A percentile compares a stretch with the other conserved stretches of the same genome.
phyloP scores from a whole-genome alignment of 1,140 invertebrate species.

The Cydia pomonella region DNA sequence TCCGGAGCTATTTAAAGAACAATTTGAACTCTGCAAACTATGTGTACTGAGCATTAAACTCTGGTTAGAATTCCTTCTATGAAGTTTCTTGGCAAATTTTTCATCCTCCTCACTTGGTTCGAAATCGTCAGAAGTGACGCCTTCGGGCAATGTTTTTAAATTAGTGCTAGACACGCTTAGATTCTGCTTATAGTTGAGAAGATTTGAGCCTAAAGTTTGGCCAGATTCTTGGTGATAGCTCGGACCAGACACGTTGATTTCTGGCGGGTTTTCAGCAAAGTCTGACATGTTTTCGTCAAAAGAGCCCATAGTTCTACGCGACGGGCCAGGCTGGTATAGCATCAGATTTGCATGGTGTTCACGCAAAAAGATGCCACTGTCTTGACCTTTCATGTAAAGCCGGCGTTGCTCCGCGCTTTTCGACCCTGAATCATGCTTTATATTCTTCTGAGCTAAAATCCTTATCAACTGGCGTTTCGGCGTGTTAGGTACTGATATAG shows the following conservation, averaged over 20 bases:
- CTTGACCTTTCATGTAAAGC: slow-evolving; percentile 74
- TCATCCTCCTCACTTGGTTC: slow-evolving; percentile 72
- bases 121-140: slow-evolving; percentile 84
- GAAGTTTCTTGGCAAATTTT: slow-evolving; percentile 75
- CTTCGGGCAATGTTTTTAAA: slow-evolving; percentile 85
- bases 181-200: slow-evolving; percentile 77
- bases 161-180: slow-evolving; percentile 82
- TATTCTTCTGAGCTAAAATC: slow-evolving; percentile 70
- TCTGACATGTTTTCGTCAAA: slow-evolving; percentile 78
- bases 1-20: slow-evolving; percentile 74
- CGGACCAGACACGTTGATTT: slow-evolving; percentile 60
- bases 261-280: slow-evolving; percentile 53
- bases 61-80: slow-evolving; percentile 92
- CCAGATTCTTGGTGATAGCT: slow-evolving; percentile 50
- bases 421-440: slow-evolving; percentile 62
- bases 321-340: slow-evolving; percentile 73
- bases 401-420: slow-evolving; percentile 67
- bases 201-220: slow-evolving; percentile 70
- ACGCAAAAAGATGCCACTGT: slow-evolving; percentile 76
- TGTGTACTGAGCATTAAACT: slow-evolving; percentile 88
- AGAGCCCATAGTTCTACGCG: slow-evolving; percentile 73
- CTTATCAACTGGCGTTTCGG: slow-evolving; percentile 76
- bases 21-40: slow-evolving; percentile 75
- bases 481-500: slow-evolving; percentile 79
- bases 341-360: slow-evolving; percentile 77